Base-by-base conservation (phyloP, 2,797 vertebrate species). In the Lithobates sylvaticus region DNA sequence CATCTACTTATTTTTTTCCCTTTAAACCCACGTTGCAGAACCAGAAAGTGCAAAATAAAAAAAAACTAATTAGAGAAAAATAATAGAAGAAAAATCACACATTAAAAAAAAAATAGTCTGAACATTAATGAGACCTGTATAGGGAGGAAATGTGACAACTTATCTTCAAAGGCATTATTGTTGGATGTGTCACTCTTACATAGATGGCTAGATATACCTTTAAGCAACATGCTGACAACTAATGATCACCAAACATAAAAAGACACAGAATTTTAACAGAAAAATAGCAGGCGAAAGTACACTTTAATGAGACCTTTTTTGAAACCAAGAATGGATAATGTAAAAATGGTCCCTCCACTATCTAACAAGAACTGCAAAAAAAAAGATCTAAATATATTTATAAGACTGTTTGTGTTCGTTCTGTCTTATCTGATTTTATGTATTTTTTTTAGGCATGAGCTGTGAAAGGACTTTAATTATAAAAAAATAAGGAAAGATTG, bases 121-220 rank as follows among this genome's bases (percentile, higher is more conserved):
- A 95, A 95, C 96, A 95, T 96, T 98, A 99, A 98, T 98, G 97
- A 99, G 96, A 94, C 96, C 95, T 96, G 96, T 98, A 97, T 96
- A 94, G 95, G 95, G 96, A 96, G 95, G 96, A 93, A 93, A 93
- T 96, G 95, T 96, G 97, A 97, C 96, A 96, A 94, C 94, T 61
- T 61, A 95, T 96, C 96, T 96, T 98, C 96, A 97, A 97, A 97
- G 93, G 93, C 93, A 93, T 92, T 95, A 95, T 96, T 96, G 94
- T 95, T 94, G 94, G 94, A 94, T 93, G 92, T 94, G 94, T 94
- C 95, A 91, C 94, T 91, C 91, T 95, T 95, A 95, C 95, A 93
- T 94, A 96, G 94, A 94, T 84, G 93, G 93, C 93, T 93, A 94
- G 91, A 77, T 84, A 92, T 96, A 97, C 96, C 92, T 97, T 96